Conservation (phyloP, 2,888 invertebrate genomes). For the Polydrusus cervinus region DNA sequence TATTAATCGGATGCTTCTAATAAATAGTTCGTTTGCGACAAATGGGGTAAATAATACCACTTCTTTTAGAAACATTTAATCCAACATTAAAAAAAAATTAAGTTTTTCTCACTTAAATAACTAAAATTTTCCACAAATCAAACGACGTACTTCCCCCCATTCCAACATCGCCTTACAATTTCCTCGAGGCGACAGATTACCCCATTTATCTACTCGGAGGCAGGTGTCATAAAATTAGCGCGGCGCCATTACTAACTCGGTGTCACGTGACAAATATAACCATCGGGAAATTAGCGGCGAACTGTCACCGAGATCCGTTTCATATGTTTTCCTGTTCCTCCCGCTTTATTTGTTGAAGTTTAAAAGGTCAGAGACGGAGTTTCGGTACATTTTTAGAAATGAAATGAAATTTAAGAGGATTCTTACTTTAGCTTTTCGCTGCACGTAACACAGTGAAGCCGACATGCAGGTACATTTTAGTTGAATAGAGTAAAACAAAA, state of each 20-base stretch:
- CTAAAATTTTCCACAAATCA: slow-evolving; percentile 28
- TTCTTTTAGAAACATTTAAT: too few relatives aligned
- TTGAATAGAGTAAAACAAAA: too few relatives aligned
- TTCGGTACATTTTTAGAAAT: not conserved
- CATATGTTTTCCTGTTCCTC: slow-evolving; percentile 57
- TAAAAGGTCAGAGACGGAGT: slow-evolving; percentile 19
- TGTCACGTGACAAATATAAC: slow-evolving; percentile 64
- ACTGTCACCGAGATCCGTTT: slow-evolving; percentile 56
- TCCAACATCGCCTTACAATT: slow-evolving; percentile 25
- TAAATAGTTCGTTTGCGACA: too few relatives aligned
- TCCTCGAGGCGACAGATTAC: slow-evolving; percentile 51
- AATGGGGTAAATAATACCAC: too few relatives aligned
- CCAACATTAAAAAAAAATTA: too few relatives aligned
- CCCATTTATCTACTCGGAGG: slow-evolving; percentile 53
- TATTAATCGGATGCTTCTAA: too few relatives aligned
- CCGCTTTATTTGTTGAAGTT: slow-evolving; percentile 34
- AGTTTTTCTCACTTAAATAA: not conserved
- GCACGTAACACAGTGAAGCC: too few relatives aligned
- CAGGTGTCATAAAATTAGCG: slow-evolving; percentile 63
- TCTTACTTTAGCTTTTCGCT: too few relatives aligned
- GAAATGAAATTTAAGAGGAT: too few relatives aligned
- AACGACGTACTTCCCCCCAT: slow-evolving; percentile 22
- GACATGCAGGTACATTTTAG: too few relatives aligned
- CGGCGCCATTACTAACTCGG: slow-evolving; percentile 57
- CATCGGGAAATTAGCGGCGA: slow-evolving; percentile 62